A percentile compares a stretch with the other conserved stretches of the same genome.
phyloP scores from a whole-genome alignment of 2,113 vertebrate genomes.

The Mustela lutreola region DNA sequence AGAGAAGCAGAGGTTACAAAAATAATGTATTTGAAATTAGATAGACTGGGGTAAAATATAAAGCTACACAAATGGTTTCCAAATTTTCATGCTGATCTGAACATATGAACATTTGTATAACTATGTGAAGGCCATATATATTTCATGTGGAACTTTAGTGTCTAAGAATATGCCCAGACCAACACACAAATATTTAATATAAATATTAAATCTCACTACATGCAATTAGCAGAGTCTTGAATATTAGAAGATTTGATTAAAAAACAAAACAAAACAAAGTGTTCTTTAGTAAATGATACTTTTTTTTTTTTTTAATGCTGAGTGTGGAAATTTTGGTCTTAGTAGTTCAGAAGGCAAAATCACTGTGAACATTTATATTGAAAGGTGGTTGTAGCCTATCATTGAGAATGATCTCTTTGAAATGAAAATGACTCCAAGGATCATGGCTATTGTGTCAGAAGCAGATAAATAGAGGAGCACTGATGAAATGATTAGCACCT shows the following conservation, averaged over 20 bases:
- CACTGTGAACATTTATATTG: background rate
- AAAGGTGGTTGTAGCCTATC: background rate
- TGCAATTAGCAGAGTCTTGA: background rate
- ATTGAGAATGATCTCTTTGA: background rate
- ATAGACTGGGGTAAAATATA: background rate
- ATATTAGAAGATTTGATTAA: background rate
- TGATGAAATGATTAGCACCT: background rate
- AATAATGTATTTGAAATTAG: background rate
- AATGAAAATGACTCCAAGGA: background rate
- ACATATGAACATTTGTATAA: background rate
- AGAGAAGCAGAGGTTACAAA: background rate
- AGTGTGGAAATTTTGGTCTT: background rate
- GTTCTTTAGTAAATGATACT: background rate
- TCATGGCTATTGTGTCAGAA: accelerated
- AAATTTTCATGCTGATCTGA: background rate
- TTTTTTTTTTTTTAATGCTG: background rate
- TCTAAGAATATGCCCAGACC: background rate
- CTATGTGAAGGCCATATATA: accelerated
- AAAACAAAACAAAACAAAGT: background rate
- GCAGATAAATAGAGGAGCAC: background rate
- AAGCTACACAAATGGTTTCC: background rate
- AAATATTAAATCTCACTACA: background rate
- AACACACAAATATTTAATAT: background rate
- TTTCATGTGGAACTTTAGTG: background rate
- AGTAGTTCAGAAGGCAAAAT: background rate